Conservation (phyloP, 2,113 vertebrate genomes). For the Corydoras sp. region DNA sequence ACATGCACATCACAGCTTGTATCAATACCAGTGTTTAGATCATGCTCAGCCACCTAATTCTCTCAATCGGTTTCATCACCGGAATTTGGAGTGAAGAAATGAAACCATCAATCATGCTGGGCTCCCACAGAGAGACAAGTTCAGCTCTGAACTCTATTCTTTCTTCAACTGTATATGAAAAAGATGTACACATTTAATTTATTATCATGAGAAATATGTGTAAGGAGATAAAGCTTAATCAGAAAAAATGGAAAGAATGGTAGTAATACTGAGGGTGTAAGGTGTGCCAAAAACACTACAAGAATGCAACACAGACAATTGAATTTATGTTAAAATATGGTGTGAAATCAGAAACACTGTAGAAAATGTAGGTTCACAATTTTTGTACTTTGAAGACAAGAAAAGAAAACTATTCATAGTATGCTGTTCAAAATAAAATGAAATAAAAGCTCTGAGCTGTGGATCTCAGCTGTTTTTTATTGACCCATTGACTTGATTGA, state of each 20-base stretch:
- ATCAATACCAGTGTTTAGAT: constrained; percentile 23
- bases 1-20: constrained; percentile 23
- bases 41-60: constrained; percentile 5
- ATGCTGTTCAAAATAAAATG: no score
- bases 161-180: constrained; percentile 13
- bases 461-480: no score
- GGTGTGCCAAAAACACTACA: no score
- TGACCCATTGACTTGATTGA: no score
- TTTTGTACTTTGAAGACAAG: no score
- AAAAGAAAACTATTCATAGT: no score
- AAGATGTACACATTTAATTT: not conserved
- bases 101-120: constrained; percentile 13
- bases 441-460: no score
- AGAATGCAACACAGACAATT: no score
- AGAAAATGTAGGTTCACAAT: no score
- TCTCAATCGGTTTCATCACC: not conserved
- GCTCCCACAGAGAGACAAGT: constrained; percentile 6
- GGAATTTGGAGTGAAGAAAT: not conserved
- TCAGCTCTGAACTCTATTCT: constrained; percentile 12
- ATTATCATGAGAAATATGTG: not conserved
- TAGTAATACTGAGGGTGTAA: not conserved
- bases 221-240: not conserved
- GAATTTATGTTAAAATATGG: no score
- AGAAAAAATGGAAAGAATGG: not conserved
- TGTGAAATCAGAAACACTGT: no score